Conservation (phyloP, 2,888 invertebrate species). For the Melipona beecheii region DNA sequence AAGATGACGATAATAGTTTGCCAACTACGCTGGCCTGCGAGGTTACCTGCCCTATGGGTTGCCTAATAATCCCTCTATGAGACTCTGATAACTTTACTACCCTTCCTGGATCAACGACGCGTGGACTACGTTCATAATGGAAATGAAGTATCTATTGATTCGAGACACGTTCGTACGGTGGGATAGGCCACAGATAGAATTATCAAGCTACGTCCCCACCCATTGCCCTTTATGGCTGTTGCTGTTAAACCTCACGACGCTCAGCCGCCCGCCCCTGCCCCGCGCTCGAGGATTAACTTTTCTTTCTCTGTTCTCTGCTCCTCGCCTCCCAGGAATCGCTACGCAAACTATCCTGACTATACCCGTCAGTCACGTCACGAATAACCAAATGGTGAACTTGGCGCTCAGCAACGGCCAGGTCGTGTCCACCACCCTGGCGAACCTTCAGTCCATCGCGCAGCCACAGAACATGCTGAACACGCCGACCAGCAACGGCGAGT, state of each 20-base stretch:
- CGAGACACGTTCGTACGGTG: conserved; percentile 56
- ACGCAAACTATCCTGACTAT: conserved; percentile 98
- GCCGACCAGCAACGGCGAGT: conserved; percentile 83
- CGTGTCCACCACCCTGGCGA: conserved; percentile 92
- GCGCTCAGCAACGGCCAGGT: conserved; percentile 94
- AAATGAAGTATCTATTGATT: conserved; percentile 72
- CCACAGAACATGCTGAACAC: conserved; percentile 88
- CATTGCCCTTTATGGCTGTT: not conserved
- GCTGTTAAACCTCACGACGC: not conserved
- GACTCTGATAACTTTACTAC: conserved; percentile 82
- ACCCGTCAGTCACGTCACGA: conserved; percentile 95
- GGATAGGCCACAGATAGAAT: conserved; percentile 34
- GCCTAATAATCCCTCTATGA: conserved; percentile 83
- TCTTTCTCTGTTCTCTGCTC: not conserved
- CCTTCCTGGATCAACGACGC: conserved; percentile 74
- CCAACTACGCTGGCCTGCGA: conserved; percentile 82
- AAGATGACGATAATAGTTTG: conserved; percentile 84
- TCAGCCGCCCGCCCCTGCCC: no score
- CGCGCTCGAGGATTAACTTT: conserved; percentile 2
- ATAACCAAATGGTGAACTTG: conserved; percentile 90
- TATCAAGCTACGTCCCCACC: conserved; percentile 32
- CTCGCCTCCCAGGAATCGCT: conserved; percentile 90
- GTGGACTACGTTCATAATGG: conserved; percentile 72
- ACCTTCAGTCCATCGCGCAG: conserved; percentile 91
- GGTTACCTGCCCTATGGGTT: conserved; percentile 83